phyloP scores from a whole-genome alignment of 2,113 vertebrate species.

The Microtus montanus region DNA sequence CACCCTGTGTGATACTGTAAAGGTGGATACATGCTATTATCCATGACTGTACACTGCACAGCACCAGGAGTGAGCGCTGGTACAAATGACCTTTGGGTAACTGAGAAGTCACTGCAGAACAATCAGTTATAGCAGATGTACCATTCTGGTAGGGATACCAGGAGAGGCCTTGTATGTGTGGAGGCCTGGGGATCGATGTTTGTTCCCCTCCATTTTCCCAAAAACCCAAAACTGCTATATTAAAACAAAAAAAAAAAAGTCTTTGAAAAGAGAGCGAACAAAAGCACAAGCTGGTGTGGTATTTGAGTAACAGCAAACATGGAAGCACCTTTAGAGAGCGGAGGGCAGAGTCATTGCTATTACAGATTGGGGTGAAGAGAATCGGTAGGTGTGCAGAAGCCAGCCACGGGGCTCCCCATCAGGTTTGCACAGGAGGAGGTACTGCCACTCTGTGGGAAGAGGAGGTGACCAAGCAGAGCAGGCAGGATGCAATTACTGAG shows the following conservation, averaged over 20 bases:
- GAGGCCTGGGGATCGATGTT: background rate
- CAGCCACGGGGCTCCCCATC: background rate
- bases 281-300: background rate
- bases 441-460: background rate
- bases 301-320: background rate
- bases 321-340: background rate
- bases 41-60: fast-evolving
- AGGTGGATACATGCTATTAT: background rate
- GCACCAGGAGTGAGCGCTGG: background rate
- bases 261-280: background rate
- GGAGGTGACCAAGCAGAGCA: background rate
- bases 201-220: background rate
- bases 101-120: background rate
- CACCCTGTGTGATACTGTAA: background rate
- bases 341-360: background rate
- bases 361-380: background rate
- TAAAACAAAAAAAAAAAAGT: background rate
- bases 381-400: background rate
- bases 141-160: background rate
- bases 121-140: no score
- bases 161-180: background rate
- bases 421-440: background rate
- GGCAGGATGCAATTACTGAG: background rate
- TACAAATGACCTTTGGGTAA: background rate
- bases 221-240: background rate